These are phyloP conservation scores for Amphilophus citrinellus DNA, from an alignment of 2,113 vertebrate genomes.

Conservation along the genomic window DNA sequence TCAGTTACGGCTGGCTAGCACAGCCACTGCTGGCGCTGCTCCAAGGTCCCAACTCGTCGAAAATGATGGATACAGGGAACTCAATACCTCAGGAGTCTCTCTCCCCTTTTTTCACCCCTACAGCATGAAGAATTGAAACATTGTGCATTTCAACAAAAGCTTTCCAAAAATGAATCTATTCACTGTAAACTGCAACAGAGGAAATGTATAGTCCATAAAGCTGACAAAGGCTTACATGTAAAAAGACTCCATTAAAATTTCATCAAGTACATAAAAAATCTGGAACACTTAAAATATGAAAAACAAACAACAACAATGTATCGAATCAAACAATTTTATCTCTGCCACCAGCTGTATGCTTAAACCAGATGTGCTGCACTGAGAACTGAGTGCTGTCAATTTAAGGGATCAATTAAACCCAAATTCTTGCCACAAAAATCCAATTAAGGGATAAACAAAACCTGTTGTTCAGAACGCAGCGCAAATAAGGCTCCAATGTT, in stretches of 20 bases:
- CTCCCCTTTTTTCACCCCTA: constrained; percentile 74
- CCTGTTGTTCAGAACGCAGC: constrained; percentile 40
- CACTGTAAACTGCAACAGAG: constrained; percentile 36
- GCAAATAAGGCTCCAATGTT: constrained; percentile 14
- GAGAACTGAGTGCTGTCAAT: constrained; percentile 60
- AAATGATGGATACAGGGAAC: constrained; percentile 93
- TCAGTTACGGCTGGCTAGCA: constrained; percentile 88
- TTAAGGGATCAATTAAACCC: constrained; percentile 72
- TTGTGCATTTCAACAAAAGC: constrained; percentile 49
- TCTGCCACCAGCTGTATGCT: constrained; percentile 64
- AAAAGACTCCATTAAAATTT: constrained; percentile 20
- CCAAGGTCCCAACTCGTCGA: constrained; percentile 82
- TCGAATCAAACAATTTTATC: constrained; percentile 62
- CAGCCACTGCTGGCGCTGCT: constrained; percentile 80
- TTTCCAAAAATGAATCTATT: constrained; percentile 37
- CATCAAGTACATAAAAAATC: constrained; percentile 26
- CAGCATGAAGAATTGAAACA: constrained; percentile 74
- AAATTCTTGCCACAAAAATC: constrained; percentile 62
- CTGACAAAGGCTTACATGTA: neutral
- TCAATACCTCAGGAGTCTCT: constrained; percentile 84
- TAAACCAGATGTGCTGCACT: constrained; percentile 74
- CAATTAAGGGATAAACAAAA: constrained; percentile 71
- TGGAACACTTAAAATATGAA: constrained; percentile 24
- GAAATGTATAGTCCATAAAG: neutral
- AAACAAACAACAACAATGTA: constrained; percentile 18